Percentiles rank a stretch among this genome's conserved stretches.
Conservation (phyloP, 2,113 vertebrate genomes). For the Centropus unirufus region DNA sequence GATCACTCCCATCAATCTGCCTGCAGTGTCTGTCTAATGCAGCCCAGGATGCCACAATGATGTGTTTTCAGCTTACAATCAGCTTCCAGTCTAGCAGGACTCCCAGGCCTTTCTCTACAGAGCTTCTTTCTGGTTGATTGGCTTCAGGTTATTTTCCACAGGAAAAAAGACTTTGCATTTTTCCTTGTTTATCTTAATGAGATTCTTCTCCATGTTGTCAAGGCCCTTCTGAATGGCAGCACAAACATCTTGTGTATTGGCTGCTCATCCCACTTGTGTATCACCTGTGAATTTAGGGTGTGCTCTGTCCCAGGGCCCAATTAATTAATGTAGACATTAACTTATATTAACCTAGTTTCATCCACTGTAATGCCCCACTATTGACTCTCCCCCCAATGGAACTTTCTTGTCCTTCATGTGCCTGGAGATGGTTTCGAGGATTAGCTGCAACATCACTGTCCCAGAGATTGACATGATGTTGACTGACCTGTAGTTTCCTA, state of each 20-base stretch:
- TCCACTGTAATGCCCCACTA: not conserved
- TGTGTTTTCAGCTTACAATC: no score
- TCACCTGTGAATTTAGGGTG: not conserved
- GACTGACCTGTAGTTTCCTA: no score
- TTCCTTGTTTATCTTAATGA: not conserved
- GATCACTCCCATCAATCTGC: no score
- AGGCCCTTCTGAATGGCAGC: not conserved
- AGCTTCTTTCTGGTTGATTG: not conserved
- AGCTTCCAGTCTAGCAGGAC: no score
- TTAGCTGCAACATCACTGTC: not conserved
- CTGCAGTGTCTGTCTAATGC: no score
- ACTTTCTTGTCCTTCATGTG: not conserved
- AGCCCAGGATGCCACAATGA: no score
- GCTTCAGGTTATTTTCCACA: not conserved
- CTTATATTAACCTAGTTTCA: not conserved
- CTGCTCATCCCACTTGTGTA: not conserved
- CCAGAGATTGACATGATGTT: not conserved
- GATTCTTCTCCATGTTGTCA: not conserved
- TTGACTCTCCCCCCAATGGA: not conserved
- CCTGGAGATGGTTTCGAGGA: not conserved
- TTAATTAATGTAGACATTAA: not conserved
- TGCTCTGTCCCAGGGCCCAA: not conserved
- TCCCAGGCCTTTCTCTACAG: no score
- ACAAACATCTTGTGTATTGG: not conserved
- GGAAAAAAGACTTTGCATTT: not conserved